phyloP scores from a whole-genome alignment of 2,113 vertebrate species.

The Alligator mississippiensis region DNA sequence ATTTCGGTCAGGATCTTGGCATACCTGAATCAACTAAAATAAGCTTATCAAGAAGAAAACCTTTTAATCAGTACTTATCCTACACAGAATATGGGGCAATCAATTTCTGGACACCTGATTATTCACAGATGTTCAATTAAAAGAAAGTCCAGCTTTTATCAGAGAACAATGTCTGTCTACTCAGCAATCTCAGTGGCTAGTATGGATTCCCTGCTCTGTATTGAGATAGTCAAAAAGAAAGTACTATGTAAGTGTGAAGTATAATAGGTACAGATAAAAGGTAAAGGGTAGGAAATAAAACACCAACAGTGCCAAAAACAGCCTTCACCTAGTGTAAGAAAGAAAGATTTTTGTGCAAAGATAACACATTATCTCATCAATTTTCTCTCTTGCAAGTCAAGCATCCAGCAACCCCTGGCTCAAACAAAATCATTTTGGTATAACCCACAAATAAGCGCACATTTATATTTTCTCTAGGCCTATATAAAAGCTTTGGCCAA shows the following conservation, averaged over 20 bases:
- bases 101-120: conserved; percentile 49
- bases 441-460: not conserved
- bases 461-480: not conserved
- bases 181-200: not conserved
- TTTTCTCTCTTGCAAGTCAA: not conserved
- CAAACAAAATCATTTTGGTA: not conserved
- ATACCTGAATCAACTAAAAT: conserved; percentile 53
- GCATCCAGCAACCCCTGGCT: not conserved
- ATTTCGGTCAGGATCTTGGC: conserved; percentile 25
- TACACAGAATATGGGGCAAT: conserved; percentile 31
- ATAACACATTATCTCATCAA: not conserved
- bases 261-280: not conserved
- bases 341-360: too few species aligned
- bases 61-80: conserved; percentile 34
- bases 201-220: not conserved
- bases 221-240: conserved; percentile 28
- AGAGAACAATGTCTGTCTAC: conserved; percentile 13
- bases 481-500: not conserved
- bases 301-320: too few species aligned
- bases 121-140: conserved; percentile 54
- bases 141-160: conserved; percentile 32
- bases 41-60: conserved; percentile 51
- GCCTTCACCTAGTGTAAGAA: not conserved
- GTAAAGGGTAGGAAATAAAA: too few species aligned
- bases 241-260: not conserved